Percentiles rank a stretch among this genome's conserved stretches.
These are phyloP conservation scores for Helicoverpa armigera DNA, from an alignment of 1,140 invertebrate species.

Conservation along the genomic window DNA sequence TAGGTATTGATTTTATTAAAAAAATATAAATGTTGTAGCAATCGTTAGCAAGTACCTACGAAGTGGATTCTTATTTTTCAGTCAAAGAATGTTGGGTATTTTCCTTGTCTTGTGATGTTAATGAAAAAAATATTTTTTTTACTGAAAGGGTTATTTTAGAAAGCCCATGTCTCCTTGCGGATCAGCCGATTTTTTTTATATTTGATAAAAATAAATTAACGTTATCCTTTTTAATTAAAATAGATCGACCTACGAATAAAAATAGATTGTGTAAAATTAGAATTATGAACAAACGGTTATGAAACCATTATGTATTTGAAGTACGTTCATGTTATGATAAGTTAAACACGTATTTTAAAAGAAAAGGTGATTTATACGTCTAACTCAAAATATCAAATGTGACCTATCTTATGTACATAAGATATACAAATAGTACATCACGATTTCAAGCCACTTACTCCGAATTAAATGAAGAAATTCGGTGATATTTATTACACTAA, in stretches of 20 bases:
- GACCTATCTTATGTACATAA: too few species aligned
- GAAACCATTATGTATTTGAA: not conserved
- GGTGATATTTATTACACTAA: not conserved
- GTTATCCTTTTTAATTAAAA: not conserved
- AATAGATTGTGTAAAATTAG: too few species aligned
- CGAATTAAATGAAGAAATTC: not conserved
- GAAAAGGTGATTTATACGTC: too few species aligned
- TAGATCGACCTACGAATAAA: too few species aligned
- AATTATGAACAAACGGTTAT: not conserved
- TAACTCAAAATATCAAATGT: too few species aligned
- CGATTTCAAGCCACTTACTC: not conserved
- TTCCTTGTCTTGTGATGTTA: slow-evolving; percentile 10
- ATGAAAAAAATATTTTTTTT: not conserved
- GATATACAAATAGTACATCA: too few species aligned
- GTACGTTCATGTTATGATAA: too few species aligned
- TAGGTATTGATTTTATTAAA: too few species aligned
- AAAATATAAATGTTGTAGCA: too few species aligned
- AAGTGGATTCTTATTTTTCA: not conserved
- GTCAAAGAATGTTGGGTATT: not conserved
- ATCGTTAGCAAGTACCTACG: too few species aligned
- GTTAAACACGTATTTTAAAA: too few species aligned
- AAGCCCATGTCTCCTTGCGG: not conserved
- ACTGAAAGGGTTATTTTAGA: not conserved
- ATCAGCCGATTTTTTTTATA: not conserved
- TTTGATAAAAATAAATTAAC: not conserved